Evolutionary conservation across 1,140 invertebrate species (phyloP), one percentile per base, ranked within the genome.

Genomic region (Rhopalosiphum padi): DNA sequence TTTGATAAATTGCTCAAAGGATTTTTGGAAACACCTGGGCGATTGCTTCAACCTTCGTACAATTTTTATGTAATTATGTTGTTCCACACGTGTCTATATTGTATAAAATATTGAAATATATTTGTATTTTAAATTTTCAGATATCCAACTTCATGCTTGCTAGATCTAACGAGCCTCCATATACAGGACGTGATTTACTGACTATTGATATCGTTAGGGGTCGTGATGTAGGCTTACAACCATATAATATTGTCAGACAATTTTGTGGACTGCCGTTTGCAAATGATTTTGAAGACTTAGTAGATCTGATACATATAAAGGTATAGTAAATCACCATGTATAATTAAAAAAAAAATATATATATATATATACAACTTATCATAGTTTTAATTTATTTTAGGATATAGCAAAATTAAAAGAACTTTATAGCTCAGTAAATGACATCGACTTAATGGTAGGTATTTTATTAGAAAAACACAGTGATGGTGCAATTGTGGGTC

Each of bases 201-300:
- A 97, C 98, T 0, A 96, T 98, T 86, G 97, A 98, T 94, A 98
- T 99, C 94, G 97, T 98, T 95, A 96, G 98, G 93, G 98, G 98
- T 21, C 96, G 98, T 92, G 98, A 99, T 95, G 98, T 98, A 94
- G 98, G 98, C 0, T 94, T 99, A n/a, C 97, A 97, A 1, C 95
- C 96, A 23, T 99, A 99, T 95, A 97, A 97, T 93, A 96, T 97
- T 53, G 97, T 97, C 94, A 95, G 98, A 87, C 96, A 97, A 60
- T 97, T 97, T 88, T 98, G 98, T 95, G 97, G 97, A 15, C 95
- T 99, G 1, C 95, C 96, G 0, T 96, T 96, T 94, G 97, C 97
- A 0, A 95, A 95, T 1, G 96, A 94, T 4, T 99, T 94, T 91
- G 77, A 90, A 30, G 94, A 94, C 51, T 94, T 94, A 35, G 90